Percentiles rank a stretch among this genome's conserved stretches.
Evolutionary conservation across 2,888 invertebrate species (phyloP).

Genomic region (Cotesia congregata): DNA sequence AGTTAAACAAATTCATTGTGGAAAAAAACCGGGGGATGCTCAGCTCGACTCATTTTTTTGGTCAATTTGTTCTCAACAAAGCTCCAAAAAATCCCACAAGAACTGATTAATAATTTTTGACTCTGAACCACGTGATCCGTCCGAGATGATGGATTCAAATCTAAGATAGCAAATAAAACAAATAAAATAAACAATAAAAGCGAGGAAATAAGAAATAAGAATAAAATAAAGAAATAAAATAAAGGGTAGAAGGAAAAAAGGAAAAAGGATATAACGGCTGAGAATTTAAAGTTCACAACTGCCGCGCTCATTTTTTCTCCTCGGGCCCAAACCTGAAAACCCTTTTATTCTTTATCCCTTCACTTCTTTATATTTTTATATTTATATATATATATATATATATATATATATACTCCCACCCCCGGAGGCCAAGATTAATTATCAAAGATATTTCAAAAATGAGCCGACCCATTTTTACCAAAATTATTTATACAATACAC

Average conservation of each 20-base stretch:
- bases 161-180: not conserved
- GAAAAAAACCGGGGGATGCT: not conserved
- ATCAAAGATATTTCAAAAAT: slow-evolving; percentile 68
- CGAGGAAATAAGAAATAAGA: slow-evolving; percentile 28
- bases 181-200: slow-evolving; percentile 10
- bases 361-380: not conserved
- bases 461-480: slow-evolving; percentile 53
- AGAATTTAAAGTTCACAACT: slow-evolving; percentile 54
- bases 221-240: slow-evolving; percentile 48
- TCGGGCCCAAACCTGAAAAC: slow-evolving; percentile 38
- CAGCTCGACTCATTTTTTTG: not conserved
- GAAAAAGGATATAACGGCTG: slow-evolving; percentile 38
- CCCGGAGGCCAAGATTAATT: slow-evolving; percentile 64
- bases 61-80: not conserved
- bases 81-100: not conserved
- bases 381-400: slow-evolving; percentile 11
- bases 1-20: not conserved
- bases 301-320: slow-evolving; percentile 67
- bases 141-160: slow-evolving; percentile 17
- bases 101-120: slow-evolving; percentile 11
- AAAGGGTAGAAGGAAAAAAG: slow-evolving; percentile 45
- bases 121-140: slow-evolving; percentile 16
- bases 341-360: slow-evolving; percentile 24
- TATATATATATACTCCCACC: slow-evolving; percentile 12
- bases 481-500: not conserved